Evolutionary conservation across 53 echinoderm and acorn worm genomes (phyloP).

Genomic region (Apostichopus leukothele): DNA sequence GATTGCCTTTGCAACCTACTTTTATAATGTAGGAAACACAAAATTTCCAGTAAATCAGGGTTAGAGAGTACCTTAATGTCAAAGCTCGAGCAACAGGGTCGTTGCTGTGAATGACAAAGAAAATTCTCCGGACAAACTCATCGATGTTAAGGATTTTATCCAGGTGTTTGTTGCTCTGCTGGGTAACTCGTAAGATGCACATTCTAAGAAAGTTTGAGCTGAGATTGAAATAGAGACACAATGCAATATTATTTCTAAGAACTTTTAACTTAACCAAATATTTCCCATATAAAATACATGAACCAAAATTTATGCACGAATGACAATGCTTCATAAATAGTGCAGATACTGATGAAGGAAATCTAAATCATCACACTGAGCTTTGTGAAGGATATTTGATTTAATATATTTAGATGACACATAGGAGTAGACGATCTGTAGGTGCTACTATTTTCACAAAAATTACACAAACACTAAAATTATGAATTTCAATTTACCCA

Average conservation of each 20-base stretch:
- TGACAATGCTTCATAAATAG: too few relatives aligned
- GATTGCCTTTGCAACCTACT: background rate
- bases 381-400: too few relatives aligned
- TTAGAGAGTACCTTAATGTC: slow-evolving; percentile 76
- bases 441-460: too few relatives aligned
- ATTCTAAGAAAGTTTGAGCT: slow-evolving; percentile 94
- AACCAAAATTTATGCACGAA: too few relatives aligned
- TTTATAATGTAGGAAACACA: background rate
- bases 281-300: too few relatives aligned
- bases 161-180: slow-evolving; percentile 90
- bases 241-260: background rate
- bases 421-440: too few relatives aligned
- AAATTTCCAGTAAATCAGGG: background rate
- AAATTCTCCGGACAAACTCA: slow-evolving; percentile 92
- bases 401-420: too few relatives aligned
- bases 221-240: slow-evolving; percentile 4
- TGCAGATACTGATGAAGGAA: too few relatives aligned
- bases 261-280: too few relatives aligned
- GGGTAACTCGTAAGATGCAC: slow-evolving; percentile 88
- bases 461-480: too few relatives aligned
- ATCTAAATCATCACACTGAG: too few relatives aligned
- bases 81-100: slow-evolving; percentile 98
- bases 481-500: slow-evolving; percentile 62
- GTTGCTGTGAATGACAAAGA: slow-evolving; percentile 97
- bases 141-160: slow-evolving; percentile 97